Conservation (phyloP, 2,888 invertebrate species). For the Lasioglossum figueresi region DNA sequence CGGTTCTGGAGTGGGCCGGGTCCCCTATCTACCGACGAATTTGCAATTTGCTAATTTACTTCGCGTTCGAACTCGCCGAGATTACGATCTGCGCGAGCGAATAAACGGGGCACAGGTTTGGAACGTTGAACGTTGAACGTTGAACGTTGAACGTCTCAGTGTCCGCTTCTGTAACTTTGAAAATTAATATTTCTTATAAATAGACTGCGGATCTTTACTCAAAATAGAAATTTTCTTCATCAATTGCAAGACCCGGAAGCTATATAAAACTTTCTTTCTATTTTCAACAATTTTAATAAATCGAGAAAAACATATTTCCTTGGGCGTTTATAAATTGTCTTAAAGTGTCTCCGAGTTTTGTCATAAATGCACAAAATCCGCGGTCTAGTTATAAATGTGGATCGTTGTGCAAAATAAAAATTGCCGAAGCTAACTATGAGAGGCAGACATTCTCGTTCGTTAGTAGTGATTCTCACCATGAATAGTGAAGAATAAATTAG, state of each 20-base stretch:
- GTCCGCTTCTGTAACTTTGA: neutral
- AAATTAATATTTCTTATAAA: neutral
- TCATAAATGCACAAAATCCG: too few relatives aligned
- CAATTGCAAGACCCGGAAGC: too few relatives aligned
- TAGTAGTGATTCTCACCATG: too few relatives aligned
- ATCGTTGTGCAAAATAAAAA: neutral
- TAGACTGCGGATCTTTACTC: too few relatives aligned
- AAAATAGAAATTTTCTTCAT: neutral
- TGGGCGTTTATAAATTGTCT: too few relatives aligned
- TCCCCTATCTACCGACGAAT: neutral
- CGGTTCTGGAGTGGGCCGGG: neutral
- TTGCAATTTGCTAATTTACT: constrained; percentile 3
- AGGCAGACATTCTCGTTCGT: too few relatives aligned
- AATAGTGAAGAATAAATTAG: too few relatives aligned
- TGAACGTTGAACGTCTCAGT: neutral
- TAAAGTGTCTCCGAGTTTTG: too few relatives aligned
- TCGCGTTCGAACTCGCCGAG: neutral
- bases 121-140: neutral
- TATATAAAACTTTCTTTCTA: too few relatives aligned
- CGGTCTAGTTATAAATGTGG: too few relatives aligned
- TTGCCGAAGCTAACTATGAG: neutral
- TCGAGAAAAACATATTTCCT: too few relatives aligned
- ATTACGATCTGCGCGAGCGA: neutral
- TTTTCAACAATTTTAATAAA: too few relatives aligned
- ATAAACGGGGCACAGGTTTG: neutral